Evolutionary conservation across 2,797 vertebrate genomes (phyloP).

Genomic region (Rousettus madagascariensis): DNA sequence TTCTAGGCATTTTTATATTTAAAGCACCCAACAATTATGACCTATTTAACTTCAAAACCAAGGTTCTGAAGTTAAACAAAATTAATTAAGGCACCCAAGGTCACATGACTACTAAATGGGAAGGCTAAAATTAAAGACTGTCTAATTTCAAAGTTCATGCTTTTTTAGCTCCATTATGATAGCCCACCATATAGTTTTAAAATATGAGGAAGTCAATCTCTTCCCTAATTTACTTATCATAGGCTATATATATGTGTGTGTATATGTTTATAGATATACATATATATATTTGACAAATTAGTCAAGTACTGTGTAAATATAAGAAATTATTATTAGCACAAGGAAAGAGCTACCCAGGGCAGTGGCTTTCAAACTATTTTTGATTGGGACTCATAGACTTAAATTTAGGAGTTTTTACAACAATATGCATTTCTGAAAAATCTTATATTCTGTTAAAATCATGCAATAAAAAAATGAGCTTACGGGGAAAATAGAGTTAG

Average conservation of each 20-base stretch:
- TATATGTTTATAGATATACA: not conserved
- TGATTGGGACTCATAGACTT: not conserved
- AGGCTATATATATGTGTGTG: not conserved
- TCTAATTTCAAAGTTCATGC: slow-evolving; percentile 19
- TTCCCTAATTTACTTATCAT: not conserved
- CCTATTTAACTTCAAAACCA: not conserved
- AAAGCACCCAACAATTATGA: slow-evolving; percentile 4
- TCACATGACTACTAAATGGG: not conserved
- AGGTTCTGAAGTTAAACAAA: not conserved
- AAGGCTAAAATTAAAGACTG: slow-evolving; percentile 10
- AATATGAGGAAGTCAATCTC: not conserved
- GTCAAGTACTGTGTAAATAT: not conserved
- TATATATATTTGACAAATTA: not conserved
- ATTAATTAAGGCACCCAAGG: not conserved
- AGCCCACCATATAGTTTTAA: slow-evolving; percentile 6
- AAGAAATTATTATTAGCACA: not conserved
- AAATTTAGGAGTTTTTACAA: not conserved
- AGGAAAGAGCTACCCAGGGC: not conserved
- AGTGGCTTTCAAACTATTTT: not conserved
- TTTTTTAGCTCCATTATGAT: slow-evolving; percentile 20
- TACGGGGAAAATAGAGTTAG: slow-evolving; percentile 18
- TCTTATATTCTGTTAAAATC: not conserved
- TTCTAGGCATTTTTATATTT: not conserved
- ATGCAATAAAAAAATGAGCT: slow-evolving; percentile 14
- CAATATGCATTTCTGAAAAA: not conserved